Evolutionary conservation across 2,888 invertebrate species (phyloP), one percentile per base, ranked within the genome.

Genomic region (Ormyrus nitidulus): DNA sequence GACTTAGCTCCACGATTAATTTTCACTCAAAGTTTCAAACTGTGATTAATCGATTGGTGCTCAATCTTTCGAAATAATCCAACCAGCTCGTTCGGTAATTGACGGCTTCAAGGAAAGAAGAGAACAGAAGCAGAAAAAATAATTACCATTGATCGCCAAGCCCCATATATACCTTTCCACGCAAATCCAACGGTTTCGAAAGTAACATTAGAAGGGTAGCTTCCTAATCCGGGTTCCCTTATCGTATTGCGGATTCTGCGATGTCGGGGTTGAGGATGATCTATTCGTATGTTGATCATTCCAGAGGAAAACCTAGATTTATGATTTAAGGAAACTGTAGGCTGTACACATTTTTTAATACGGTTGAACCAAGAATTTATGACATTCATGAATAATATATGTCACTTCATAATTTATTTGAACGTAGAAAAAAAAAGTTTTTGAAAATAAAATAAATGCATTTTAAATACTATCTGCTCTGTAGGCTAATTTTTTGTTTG

Each of bases 51-150:
- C 49, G 59, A 34, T 34, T 46, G 11, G 2, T 9, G 46, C 46
- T 68, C 51, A 44, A 68, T 75, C 68, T 68, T 51, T 13, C 13
- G 66, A 34, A 61, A 66, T 68, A 61, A 75, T 68, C 59, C 59
- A 7, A 51, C 51, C 51, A 34, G 51, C 0, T 0, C 34, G 6
- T 11, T 48, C 10, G 13, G 19, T 13, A 73, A 62, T 64, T 19
- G 54, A 73, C 59, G 54, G n/a, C 8, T 4, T 5, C 71, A 11
- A n/a, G 6, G 13, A 62, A n/a, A 49, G 49, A 46, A 48, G 46
- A 9, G 44, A 11, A 62, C 34, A 34, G 34, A 34, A 34, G 34
- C 34, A 34, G 34, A 72, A 73, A 54, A 64, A 64, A 64, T 73
- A 73, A 73, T 73, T 46, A 48, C 11, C 48, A 46, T 53, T 13